Evolutionary conservation across 1,140 invertebrate genomes (phyloP).

Genomic region (Teleogryllus occipitalis): DNA sequence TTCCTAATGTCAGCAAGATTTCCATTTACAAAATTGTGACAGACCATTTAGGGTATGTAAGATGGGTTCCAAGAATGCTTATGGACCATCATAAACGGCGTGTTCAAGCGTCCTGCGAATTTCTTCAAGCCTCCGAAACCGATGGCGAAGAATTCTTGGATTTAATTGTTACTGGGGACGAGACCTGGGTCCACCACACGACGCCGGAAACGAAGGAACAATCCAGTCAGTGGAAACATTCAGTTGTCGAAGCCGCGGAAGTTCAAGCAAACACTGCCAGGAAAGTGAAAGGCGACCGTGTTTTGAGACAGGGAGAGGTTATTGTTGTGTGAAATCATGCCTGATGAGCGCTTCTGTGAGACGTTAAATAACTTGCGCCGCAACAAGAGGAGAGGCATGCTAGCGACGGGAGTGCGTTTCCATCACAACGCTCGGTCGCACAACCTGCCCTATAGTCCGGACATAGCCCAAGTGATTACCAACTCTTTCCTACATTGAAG

Average conservation of each 20-base stretch:
- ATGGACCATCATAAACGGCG: too few relatives aligned
- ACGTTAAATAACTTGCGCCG: slow-evolving; percentile 24
- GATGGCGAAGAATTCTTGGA: too few relatives aligned
- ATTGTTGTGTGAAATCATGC: slow-evolving; percentile 28
- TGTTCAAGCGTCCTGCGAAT: too few relatives aligned
- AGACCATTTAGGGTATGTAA: too few relatives aligned
- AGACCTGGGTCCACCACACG: too few relatives aligned
- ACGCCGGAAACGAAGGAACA: slow-evolving; percentile 10
- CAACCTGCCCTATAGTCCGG: slow-evolving; percentile 17
- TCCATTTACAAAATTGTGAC: too few relatives aligned
- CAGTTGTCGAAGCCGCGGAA: slow-evolving; percentile 10
- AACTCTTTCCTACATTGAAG: neutral
- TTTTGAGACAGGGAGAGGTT: slow-evolving; percentile 28
- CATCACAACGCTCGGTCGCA: slow-evolving; percentile 34
- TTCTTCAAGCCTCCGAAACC: too few relatives aligned
- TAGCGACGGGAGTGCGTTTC: slow-evolving; percentile 18
- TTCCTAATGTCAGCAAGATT: too few relatives aligned
- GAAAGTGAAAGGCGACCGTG: neutral
- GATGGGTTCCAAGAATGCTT: too few relatives aligned
- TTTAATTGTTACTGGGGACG: too few relatives aligned
- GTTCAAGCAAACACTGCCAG: slow-evolving; percentile 5
- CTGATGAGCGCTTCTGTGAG: slow-evolving; percentile 26
- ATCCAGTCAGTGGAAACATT: too few relatives aligned
- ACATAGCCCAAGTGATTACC: slow-evolving; percentile 12
- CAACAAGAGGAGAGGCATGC: slow-evolving; percentile 23